These are phyloP conservation scores for Hydrozoanthus gracilis DNA, from an alignment of 92 coral and sea anemone species.

Conservation along the genomic window DNA sequence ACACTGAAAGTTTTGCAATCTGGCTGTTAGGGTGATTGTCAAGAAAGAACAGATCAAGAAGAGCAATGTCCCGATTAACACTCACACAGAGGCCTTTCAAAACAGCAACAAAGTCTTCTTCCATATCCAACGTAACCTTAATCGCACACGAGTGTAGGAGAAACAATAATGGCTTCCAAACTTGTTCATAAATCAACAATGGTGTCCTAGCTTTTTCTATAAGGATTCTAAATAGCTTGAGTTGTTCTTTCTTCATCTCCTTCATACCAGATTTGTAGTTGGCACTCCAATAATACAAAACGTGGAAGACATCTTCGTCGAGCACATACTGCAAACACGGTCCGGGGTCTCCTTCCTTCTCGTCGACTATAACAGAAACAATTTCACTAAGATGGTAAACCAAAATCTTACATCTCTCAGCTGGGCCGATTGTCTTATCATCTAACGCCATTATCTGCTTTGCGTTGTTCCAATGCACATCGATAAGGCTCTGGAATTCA, in stretches of 20 bases:
- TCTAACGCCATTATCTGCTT: constrained; percentile 81
- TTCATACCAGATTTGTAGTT: constrained; percentile 69
- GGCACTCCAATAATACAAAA: constrained; percentile 85
- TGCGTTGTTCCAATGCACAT: constrained; percentile 87
- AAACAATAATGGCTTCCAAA: constrained; percentile 87
- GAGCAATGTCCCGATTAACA: constrained; percentile 91
- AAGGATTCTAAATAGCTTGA: constrained; percentile 80
- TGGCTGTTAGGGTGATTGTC: constrained; percentile 78
- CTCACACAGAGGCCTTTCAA: constrained; percentile 93
- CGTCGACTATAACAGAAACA: constrained; percentile 84
- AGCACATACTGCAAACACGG: constrained; percentile 91
- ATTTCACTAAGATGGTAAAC: constrained; percentile 87
- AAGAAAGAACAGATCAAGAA: constrained; percentile 87
- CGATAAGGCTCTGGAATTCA: constrained; percentile 77
- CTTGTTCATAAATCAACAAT: constrained; percentile 86
- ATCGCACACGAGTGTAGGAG: constrained; percentile 85
- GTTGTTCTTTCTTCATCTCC: constrained; percentile 93
- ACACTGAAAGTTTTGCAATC: constrained; percentile 86
- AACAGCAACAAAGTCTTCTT: constrained; percentile 88
- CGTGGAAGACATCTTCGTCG: constrained; percentile 82
- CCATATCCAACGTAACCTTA: constrained; percentile 82
- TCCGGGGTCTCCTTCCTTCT: constrained; percentile 90
- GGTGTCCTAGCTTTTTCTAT: constrained; percentile 85
- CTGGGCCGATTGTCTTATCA: constrained; percentile 80
- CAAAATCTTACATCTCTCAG: constrained; percentile 88